Conservation (phyloP, 2,113 vertebrate genomes). For the Syrrhaptes paradoxus region DNA sequence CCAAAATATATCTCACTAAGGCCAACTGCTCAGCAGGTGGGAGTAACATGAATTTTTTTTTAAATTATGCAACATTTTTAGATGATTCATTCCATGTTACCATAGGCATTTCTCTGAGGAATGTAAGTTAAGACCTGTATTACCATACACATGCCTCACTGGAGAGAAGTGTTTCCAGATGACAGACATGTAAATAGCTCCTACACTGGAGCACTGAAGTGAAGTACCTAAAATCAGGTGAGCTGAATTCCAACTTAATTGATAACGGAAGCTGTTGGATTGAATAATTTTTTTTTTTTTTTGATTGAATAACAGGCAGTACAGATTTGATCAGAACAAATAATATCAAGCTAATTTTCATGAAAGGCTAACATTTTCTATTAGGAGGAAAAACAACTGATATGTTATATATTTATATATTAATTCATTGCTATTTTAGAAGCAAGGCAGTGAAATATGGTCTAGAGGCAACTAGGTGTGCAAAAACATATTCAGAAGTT, state of each 20-base stretch:
- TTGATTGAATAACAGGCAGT: not conserved
- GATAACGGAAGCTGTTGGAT: not conserved
- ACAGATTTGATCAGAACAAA: not conserved
- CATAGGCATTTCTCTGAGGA: not conserved
- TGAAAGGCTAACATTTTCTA: not conserved
- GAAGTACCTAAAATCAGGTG: not conserved
- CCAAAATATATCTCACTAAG: not conserved
- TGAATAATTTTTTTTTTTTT: not conserved
- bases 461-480: not conserved
- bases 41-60: not conserved
- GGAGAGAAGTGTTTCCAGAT: not conserved
- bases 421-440: not conserved
- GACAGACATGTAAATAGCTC: not conserved
- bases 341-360: not conserved
- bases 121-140: not conserved
- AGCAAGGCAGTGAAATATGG: not conserved
- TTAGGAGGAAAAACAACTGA: not conserved
- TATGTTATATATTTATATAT: not conserved
- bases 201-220: not conserved
- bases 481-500: not conserved
- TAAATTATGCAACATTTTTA: not conserved
- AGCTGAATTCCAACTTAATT: not conserved
- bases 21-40: not conserved
- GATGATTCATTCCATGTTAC: not conserved
- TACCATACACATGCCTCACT: not conserved